Evolutionary conservation across 1,140 invertebrate species (phyloP).

Genomic region (Sinonovacula constricta): DNA sequence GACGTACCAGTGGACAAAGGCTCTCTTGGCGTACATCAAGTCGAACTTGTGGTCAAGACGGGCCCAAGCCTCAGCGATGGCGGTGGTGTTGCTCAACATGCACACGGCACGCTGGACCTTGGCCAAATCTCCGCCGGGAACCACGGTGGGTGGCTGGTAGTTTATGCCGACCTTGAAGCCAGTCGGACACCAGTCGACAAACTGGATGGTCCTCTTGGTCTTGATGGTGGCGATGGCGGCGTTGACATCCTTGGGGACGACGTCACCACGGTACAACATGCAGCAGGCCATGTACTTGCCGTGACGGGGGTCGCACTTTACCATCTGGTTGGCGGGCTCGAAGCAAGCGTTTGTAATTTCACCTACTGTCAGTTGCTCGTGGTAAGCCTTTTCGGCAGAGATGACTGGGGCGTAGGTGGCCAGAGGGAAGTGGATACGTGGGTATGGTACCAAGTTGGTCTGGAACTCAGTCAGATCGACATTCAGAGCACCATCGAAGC

Average conservation of each 20-base stretch:
- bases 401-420: too few relatives aligned
- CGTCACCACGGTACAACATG: constrained; percentile 72
- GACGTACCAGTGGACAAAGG: constrained; percentile 77
- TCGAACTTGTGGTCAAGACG: constrained; percentile 83
- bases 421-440: too few relatives aligned
- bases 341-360: constrained; percentile 87
- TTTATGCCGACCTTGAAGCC: constrained; percentile 68
- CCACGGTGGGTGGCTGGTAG: constrained; percentile 87
- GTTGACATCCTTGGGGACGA: constrained; percentile 90
- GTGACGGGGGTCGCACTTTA: constrained; percentile 92
- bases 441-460: too few relatives aligned
- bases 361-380: too few relatives aligned
- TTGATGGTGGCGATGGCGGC: constrained; percentile 92
- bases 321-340: constrained; percentile 93
- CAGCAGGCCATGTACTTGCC: constrained; percentile 86
- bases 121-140: constrained; percentile 87
- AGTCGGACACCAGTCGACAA: constrained; percentile 67
- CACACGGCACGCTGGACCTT: constrained; percentile 78
- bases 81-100: constrained; percentile 88
- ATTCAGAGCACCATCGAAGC: too few relatives aligned
- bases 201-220: constrained; percentile 81
- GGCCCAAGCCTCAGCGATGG: constrained; percentile 86
- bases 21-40: constrained; percentile 82
- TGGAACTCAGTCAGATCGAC: too few relatives aligned
- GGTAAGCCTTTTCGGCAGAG: too few relatives aligned